Percentiles rank a stretch among this genome's conserved stretches.
phyloP scores from a whole-genome alignment of 53 echinoderm and acorn worm species.

The Mesocentrotus franciscanus region DNA sequence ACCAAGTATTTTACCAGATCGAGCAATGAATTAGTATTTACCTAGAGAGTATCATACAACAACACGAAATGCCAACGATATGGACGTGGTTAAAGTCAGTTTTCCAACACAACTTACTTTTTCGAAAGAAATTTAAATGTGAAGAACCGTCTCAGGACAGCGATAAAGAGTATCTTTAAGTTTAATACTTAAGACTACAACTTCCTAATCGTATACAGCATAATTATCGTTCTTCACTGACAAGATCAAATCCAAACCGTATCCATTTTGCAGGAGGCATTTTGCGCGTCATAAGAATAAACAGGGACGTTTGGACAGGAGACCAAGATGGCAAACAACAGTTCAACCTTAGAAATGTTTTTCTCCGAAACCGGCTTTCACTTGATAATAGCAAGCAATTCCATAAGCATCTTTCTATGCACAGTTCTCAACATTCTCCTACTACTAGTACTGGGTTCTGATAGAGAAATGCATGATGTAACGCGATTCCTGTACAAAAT shows the following conservation, averaged over 20 bases:
- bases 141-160: not conserved
- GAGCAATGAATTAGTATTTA: not conserved
- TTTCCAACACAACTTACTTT: not conserved
- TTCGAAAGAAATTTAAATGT: not conserved
- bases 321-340: slow-evolving; percentile 8
- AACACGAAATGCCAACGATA: not conserved
- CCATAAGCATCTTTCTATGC: not conserved
- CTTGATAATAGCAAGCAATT: not conserved
- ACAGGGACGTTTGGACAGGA: not conserved
- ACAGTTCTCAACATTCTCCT: slow-evolving; percentile 24
- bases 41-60: not conserved
- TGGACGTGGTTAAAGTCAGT: not conserved
- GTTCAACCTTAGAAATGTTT: not conserved
- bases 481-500: slow-evolving; percentile 43
- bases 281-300: not conserved
- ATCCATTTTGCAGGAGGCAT: not conserved
- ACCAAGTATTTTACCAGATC: not conserved
- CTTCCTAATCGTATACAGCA: not conserved
- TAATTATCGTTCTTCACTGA: not conserved
- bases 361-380: not conserved
- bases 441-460: not conserved
- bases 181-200: not conserved
- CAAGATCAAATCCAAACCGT: not conserved
- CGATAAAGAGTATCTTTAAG: too few relatives aligned
- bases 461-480: slow-evolving; percentile 56